Base-by-base conservation (phyloP, 2,888 invertebrate genomes). In the Plebejus argus region DNA sequence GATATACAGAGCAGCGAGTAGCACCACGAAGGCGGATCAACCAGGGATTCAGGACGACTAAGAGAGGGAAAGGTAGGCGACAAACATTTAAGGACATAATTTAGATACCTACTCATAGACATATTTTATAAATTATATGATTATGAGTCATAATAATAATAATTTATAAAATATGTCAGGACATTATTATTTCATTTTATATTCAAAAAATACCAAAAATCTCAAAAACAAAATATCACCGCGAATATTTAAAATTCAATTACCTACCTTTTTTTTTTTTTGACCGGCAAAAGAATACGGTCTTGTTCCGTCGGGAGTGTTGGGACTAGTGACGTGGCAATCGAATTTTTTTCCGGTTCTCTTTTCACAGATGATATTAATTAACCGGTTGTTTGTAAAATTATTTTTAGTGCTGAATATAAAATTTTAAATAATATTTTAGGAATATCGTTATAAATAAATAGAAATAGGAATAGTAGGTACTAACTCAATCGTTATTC, bases 1-100 rank as follows among this genome's bases (percentile, higher is more conserved):
- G 84, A 99, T 99, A 84, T 99, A 99, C 94, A 96, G 97, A 82
- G 98, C 99, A 5, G 99, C 99, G 45, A 97, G 98, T 18, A 96
- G 97, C 82, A 98, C 98, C 35, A 98, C 98, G n/a, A 96, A 96
- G 84, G 98, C 98, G 79, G n/a, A 98, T 98, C 86, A 98, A 98
- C 92, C 98, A 97, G 88, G 98, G 98, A 81, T 98, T 98, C 88
- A 95, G 97, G 83, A 98, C 98, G 78, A 98, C 98, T 78, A 98
- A 97, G 94, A 96, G 97, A 95, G 86, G 89, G 86, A 77, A 45
- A 75, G 45, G 53, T 53, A 53, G 4, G 15, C 1, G 10, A 10
- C 39, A 6, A 35, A 35, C 6, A 35, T 35, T 35, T 35, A 35
- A 35, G 35, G 35, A 5, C 35, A 33, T 2, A 33, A 33, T 33